Percentiles rank a stretch among this genome's conserved stretches.
Conservation (phyloP, 1,140 invertebrate genomes). For the Sarcophaga bullata region DNA sequence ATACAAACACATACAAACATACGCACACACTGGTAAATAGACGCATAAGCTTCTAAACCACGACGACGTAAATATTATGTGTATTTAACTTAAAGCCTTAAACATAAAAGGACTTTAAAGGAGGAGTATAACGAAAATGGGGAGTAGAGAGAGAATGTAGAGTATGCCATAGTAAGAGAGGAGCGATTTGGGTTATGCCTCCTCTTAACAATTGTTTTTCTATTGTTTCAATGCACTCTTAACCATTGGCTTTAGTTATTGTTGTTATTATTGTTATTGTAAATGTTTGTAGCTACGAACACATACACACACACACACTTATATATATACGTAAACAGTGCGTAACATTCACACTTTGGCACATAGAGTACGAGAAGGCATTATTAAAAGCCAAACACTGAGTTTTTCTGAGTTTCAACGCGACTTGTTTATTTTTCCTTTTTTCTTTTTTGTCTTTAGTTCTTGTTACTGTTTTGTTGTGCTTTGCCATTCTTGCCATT, state of each 20-base stretch:
- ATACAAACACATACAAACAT: neutral
- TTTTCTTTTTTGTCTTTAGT: neutral
- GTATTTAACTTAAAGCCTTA: constrained; percentile 19
- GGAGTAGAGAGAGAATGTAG: neutral
- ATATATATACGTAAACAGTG: neutral
- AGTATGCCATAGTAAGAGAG: no score
- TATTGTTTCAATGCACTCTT: constrained; percentile 8
- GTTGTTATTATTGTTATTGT: neutral
- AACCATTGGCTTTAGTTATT: no score
- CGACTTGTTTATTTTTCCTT: neutral
- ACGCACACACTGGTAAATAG: neutral
- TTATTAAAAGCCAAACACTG: neutral
- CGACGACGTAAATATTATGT: constrained; percentile 24
- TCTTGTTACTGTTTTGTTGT: neutral
- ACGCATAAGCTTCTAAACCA: neutral
- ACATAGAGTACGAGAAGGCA: neutral
- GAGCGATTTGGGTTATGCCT: neutral
- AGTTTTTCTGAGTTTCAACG: neutral
- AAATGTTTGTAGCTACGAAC: neutral
- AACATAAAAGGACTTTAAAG: neutral
- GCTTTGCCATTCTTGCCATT: neutral
- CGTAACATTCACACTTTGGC: neutral
- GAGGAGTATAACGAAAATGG: neutral
- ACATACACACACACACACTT: neutral
- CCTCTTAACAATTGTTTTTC: neutral